Evolutionary conservation across 2,113 vertebrate species (phyloP).

Genomic region (Oncorhynchus clarkii): DNA sequence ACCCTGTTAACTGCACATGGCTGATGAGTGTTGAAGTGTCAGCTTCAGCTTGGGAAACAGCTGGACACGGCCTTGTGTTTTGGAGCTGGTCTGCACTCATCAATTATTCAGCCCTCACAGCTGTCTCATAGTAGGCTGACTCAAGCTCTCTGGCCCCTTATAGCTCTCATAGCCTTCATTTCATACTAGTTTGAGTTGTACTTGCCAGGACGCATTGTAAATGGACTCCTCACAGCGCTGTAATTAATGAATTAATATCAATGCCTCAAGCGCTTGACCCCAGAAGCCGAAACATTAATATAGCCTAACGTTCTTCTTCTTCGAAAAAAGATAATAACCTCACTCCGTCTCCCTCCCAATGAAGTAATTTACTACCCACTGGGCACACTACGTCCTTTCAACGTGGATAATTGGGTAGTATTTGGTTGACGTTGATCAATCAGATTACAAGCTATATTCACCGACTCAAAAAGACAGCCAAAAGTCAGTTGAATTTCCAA

Average conservation of each 20-base stretch:
- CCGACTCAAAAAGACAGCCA: too few relatives aligned
- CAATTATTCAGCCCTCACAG: conserved; percentile 73
- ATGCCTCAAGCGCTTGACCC: conserved; percentile 10
- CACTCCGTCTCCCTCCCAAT: too few relatives aligned
- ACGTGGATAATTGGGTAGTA: too few relatives aligned
- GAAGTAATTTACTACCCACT: too few relatives aligned
- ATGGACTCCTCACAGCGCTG: conserved; percentile 25
- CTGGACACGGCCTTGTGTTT: conserved; percentile 64
- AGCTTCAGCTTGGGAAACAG: conserved; percentile 62
- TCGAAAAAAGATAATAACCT: too few relatives aligned
- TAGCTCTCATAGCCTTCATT: conserved; percentile 33
- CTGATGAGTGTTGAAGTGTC: conserved; percentile 55
- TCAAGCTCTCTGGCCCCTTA: conserved; percentile 49
- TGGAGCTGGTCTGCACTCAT: conserved; percentile 59
- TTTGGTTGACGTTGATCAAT: too few relatives aligned
- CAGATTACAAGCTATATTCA: too few relatives aligned
- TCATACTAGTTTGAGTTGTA: conserved; percentile 16
- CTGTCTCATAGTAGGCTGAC: conserved; percentile 65
- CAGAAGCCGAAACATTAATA: not conserved
- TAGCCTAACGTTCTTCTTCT: conserved; percentile 25
- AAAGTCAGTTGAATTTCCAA: too few relatives aligned
- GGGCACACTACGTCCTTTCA: too few relatives aligned
- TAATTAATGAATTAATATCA: conserved; percentile 32
- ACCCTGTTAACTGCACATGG: conserved; percentile 64
- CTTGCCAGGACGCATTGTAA: conserved; percentile 15